Base-by-base conservation (phyloP, 2,888 invertebrate genomes). In the Calliopum simillimum region DNA sequence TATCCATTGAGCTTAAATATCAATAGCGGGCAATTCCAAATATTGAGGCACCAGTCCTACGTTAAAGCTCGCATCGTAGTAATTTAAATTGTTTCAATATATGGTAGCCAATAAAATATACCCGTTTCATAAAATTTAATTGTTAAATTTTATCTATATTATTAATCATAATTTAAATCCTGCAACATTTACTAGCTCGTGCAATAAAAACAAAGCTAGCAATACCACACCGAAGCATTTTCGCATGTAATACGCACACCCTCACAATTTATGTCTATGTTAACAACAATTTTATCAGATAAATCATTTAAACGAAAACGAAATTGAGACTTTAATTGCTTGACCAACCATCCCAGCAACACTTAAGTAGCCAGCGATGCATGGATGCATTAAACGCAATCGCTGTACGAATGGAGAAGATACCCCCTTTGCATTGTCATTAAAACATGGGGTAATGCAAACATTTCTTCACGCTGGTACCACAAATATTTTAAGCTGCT, bases 271-370 rank as follows among this genome's bases (percentile, higher is more conserved):
- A 61, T 61, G 19, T 21, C 61, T 16, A 44, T 61, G 46, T 61
- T 61, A 61, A 61, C 61, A 44, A 44, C 14, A 61, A 44, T 61
- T 61, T 61, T 61, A 46, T 61, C 61, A 25, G 44, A 16, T 61
- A 44, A 43, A 61, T 61, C 61, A 44, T 44, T 61, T 44, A 44
- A 44, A 44, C 21, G 21, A 19, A 61, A 61, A 44, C 61, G 19
- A 61, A 61, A 61, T 61, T 61, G 44, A 61, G 61, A 61, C 61
- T 61, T 61, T 61, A 61, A 61, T 61, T 61, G 61, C 61, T 21
- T 44, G 16, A 21, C 21, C 61, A 33, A 33, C 33, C 33, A 33
- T 8, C 33, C 33, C 33, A 44, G 3, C 44, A 16, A 12, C 21
- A 23, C 13, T 53, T 21, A 12, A 23, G 19, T 6, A 23, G 53